phyloP scores from a whole-genome alignment of 2,113 vertebrate genomes.

The Chaetodon trifascialis region DNA sequence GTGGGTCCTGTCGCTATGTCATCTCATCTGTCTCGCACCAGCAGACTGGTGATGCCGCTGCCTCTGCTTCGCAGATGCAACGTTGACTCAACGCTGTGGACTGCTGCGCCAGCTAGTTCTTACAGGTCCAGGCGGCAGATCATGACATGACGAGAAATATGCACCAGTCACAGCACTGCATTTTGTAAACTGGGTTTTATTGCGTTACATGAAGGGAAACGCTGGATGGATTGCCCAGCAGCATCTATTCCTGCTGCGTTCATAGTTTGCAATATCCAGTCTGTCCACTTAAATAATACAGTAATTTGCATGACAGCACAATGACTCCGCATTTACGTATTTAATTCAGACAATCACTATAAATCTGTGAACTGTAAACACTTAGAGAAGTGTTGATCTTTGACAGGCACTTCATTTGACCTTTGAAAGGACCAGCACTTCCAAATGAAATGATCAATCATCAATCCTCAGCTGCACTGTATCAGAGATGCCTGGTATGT shows the following conservation, averaged over 20 bases:
- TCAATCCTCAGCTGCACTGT: background rate
- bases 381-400: background rate
- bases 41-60: slow-evolving; percentile 45
- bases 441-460: background rate
- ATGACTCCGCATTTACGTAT: background rate
- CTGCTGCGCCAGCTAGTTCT: slow-evolving; percentile 75
- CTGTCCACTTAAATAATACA: background rate
- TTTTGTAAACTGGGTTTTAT: slow-evolving; percentile 20
- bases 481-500: background rate
- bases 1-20: slow-evolving; percentile 61
- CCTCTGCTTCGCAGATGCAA: slow-evolving; percentile 58
- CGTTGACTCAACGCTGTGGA: slow-evolving; percentile 70
- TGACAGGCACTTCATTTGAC: slow-evolving; percentile 8
- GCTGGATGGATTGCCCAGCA: slow-evolving; percentile 8
- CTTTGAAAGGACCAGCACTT: slow-evolving; percentile 3
- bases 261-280: slow-evolving; percentile 2
- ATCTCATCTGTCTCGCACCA: slow-evolving; percentile 59
- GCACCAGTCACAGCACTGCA: slow-evolving; percentile 52
- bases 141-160: slow-evolving; percentile 57
- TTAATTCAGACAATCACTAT: background rate
- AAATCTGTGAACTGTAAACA: too few relatives aligned
- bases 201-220: slow-evolving; percentile 13
- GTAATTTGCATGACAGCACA: background rate
- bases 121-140: slow-evolving; percentile 64
- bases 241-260: background rate